Evolutionary conservation across 2,888 invertebrate genomes (phyloP).

Genomic region (Drosophila rubida): DNA sequence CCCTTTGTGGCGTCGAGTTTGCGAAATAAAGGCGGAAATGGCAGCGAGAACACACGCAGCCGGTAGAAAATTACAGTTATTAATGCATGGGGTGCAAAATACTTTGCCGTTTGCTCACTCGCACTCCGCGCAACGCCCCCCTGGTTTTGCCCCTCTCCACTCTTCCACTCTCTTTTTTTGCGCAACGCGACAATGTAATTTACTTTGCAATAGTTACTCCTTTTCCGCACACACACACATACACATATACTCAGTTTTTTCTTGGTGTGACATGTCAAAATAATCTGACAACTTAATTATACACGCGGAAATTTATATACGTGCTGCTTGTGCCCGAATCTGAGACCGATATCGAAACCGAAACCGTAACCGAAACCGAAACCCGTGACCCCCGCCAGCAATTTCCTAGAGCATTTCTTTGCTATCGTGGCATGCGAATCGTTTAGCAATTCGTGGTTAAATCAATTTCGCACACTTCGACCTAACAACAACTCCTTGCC

Average conservation of each 20-base stretch:
- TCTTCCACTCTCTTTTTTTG: conserved; percentile 37
- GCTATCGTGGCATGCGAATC: conserved; percentile 52
- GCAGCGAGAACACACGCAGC: conserved; percentile 44
- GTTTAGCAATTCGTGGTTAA: conserved; percentile 77
- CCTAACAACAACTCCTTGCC: conserved; percentile 13
- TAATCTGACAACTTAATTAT: conserved; percentile 85
- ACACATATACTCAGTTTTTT: conserved; percentile 12
- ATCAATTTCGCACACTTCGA: conserved; percentile 70
- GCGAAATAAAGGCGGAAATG: conserved; percentile 52
- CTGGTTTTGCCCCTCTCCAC: conserved; percentile 35
- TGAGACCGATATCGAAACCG: conserved; percentile 20
- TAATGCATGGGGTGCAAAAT: conserved; percentile 75
- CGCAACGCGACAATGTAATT: conserved; percentile 68
- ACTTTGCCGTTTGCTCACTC: conserved; percentile 34
- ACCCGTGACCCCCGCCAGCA: conserved; percentile 24
- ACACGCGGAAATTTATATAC: conserved; percentile 72
- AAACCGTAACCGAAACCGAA: conserved; percentile 19
- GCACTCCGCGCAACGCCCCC: conserved; percentile 47
- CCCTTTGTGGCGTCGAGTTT: conserved; percentile 62
- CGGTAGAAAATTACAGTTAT: conserved; percentile 74
- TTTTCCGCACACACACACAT: conserved; percentile 45
- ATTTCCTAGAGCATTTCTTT: conserved; percentile 60
- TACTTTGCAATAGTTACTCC: conserved; percentile 60
- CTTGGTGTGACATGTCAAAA: conserved; percentile 81
- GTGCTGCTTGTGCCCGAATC: conserved; percentile 12